These are phyloP conservation scores for Trichogramma evanescens DNA, from an alignment of 2,888 invertebrate genomes.

Conservation along the genomic window DNA sequence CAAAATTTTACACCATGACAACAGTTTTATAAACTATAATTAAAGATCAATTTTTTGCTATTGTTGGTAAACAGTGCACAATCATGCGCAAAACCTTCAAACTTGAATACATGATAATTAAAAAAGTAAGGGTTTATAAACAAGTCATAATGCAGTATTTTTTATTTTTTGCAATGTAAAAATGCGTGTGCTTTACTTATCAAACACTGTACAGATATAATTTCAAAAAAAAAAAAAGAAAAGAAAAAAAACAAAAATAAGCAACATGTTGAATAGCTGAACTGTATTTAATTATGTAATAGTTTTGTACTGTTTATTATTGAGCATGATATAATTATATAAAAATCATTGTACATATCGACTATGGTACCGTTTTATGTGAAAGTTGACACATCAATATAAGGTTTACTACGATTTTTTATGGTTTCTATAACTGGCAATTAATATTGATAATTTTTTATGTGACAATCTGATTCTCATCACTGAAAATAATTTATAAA, in stretches of 20 bases:
- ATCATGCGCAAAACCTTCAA: not conserved
- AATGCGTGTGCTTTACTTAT: conserved; percentile 2
- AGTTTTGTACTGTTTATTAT: too few relatives aligned
- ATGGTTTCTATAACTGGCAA: too few relatives aligned
- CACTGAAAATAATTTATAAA: not conserved
- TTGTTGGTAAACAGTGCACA: conserved; percentile 10
- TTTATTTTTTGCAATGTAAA: conserved; percentile 1
- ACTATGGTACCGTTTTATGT: too few relatives aligned
- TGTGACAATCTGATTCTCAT: too few relatives aligned
- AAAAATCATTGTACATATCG: too few relatives aligned
- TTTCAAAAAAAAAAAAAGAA: not conserved
- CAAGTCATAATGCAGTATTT: conserved; percentile 8
- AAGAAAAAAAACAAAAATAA: not conserved
- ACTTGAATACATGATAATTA: not conserved
- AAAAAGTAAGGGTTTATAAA: not conserved
- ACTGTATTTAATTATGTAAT: not conserved
- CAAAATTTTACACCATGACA: not conserved
- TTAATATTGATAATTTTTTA: too few relatives aligned
- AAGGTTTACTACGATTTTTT: too few relatives aligned
- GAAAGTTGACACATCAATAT: too few relatives aligned
- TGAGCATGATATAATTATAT: too few relatives aligned
- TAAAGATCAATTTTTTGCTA: not conserved
- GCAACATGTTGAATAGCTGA: not conserved
- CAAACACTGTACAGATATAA: not conserved
- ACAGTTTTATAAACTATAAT: conserved; percentile 2